Conservation (phyloP, 2,888 invertebrate genomes). For the Tipula unca region DNA sequence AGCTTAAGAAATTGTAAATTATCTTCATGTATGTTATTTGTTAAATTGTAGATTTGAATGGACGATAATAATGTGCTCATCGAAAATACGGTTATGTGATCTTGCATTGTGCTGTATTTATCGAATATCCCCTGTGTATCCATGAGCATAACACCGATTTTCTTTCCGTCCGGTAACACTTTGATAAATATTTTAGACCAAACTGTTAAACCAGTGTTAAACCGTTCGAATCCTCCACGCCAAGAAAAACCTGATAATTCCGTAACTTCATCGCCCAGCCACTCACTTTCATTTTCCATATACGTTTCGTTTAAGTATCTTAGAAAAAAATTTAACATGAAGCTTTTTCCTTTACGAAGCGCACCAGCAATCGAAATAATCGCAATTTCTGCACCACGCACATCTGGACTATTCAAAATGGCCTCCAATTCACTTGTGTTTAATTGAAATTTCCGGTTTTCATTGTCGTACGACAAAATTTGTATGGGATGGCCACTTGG, state of each 20-base stretch:
- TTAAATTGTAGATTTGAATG: slow-evolving; percentile 19
- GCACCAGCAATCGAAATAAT: slow-evolving; percentile 21
- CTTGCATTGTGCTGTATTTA: slow-evolving; percentile 9
- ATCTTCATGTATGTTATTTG: slow-evolving; percentile 23
- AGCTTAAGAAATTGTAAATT: slow-evolving; percentile 21
- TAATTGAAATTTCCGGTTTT: neutral
- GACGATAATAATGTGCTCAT: slow-evolving; percentile 21
- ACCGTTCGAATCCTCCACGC: slow-evolving; percentile 19
- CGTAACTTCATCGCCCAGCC: slow-evolving; percentile 15
- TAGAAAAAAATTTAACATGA: slow-evolving; percentile 20
- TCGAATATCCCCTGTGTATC: slow-evolving; percentile 24
- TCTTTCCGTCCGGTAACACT: slow-evolving; percentile 15
- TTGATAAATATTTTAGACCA: slow-evolving; percentile 21
- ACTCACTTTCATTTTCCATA: neutral
- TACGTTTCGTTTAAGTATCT: slow-evolving; percentile 19
- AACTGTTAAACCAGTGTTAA: slow-evolving; percentile 21
- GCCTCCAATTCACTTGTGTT: neutral
- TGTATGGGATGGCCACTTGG: slow-evolving; percentile 3
- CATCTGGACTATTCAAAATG: slow-evolving; percentile 16
- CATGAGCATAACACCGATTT: slow-evolving; percentile 20
- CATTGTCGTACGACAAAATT: neutral
- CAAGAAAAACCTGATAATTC: slow-evolving; percentile 20
- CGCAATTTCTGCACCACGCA: slow-evolving; percentile 15
- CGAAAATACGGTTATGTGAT: slow-evolving; percentile 21
- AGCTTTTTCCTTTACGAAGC: slow-evolving; percentile 23